These are phyloP conservation scores for Drosophila albomicans DNA, from an alignment of 1,140 invertebrate genomes.

Conservation along the genomic window DNA sequence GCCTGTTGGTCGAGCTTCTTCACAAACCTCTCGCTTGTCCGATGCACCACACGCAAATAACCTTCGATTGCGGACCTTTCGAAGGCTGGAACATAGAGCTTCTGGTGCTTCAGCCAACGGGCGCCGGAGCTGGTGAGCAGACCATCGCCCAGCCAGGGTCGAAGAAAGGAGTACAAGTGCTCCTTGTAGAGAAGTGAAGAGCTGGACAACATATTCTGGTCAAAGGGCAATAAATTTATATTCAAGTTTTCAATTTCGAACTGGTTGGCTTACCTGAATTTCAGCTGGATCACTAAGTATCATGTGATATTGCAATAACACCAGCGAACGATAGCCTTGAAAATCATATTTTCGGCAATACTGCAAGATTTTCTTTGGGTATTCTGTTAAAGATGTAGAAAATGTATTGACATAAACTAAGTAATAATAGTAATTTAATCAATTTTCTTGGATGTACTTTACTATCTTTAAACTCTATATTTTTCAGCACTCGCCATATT, in stretches of 20 bases:
- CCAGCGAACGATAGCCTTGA: slow-evolving; percentile 76
- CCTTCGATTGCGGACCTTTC: slow-evolving; percentile 78
- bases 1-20: slow-evolving; percentile 61
- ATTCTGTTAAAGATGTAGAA: slow-evolving; percentile 49
- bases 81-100: slow-evolving; percentile 81
- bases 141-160: slow-evolving; percentile 79
- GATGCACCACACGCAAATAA: slow-evolving; percentile 74
- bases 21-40: slow-evolving; percentile 63
- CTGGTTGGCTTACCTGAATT: slow-evolving; percentile 68
- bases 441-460: too few species aligned
- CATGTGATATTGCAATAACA: slow-evolving; percentile 80
- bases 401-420: not conserved
- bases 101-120: slow-evolving; percentile 82
- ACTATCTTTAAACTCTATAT: too few species aligned
- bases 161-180: slow-evolving; percentile 79
- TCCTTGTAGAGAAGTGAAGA: slow-evolving; percentile 77
- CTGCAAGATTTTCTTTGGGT: slow-evolving; percentile 78
- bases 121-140: slow-evolving; percentile 79
- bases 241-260: not conserved
- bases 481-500: too few species aligned
- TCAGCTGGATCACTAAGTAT: slow-evolving; percentile 81
- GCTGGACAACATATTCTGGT: slow-evolving; percentile 73
- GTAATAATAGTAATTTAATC: too few species aligned
- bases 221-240: slow-evolving; percentile 20
- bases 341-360: slow-evolving; percentile 83